phyloP scores from a whole-genome alignment of 2,113 vertebrate species.

The Hypomesus transpacificus region DNA sequence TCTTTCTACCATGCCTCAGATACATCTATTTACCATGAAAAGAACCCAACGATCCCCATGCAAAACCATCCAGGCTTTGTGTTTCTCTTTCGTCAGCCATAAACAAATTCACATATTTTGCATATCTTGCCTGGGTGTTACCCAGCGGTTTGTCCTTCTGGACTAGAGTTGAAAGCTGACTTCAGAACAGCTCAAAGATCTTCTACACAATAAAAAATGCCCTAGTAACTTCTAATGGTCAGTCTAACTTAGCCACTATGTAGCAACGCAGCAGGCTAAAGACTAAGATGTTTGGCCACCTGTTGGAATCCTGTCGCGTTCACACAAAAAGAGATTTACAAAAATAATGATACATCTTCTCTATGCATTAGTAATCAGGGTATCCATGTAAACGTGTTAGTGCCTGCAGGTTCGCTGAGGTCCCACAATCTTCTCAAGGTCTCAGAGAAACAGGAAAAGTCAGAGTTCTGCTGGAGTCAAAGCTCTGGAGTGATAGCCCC shows the following conservation, averaged over 20 bases:
- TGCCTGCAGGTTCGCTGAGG: conserved; percentile 13
- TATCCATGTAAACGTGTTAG: conserved; percentile 51
- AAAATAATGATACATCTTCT: conserved; percentile 51
- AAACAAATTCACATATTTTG: conserved; percentile 2
- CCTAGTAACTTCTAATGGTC: conserved; percentile 7
- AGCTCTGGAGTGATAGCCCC: not conserved
- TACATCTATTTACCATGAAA: conserved; percentile 25
- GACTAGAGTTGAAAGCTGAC: conserved; percentile 6
- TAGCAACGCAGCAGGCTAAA: not conserved
- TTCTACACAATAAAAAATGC: not conserved
- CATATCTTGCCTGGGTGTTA: conserved; percentile 9
- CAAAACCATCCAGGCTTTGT: conserved; percentile 18
- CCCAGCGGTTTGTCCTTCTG: not conserved
- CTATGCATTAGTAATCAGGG: conserved; percentile 35
- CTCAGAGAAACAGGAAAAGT: not conserved
- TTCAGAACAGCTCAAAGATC: not conserved
- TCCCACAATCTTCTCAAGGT: not conserved
- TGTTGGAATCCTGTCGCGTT: conserved; percentile 32
- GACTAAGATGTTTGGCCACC: conserved; percentile 51
- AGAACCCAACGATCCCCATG: not conserved
- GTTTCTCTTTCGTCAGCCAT: conserved; percentile 2
- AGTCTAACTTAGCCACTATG: not conserved
- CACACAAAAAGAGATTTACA: conserved; percentile 45
- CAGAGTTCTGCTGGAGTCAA: not conserved
- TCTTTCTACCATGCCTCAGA: conserved; percentile 19